Percentiles rank a stretch among this genome's conserved stretches.
Conservation (phyloP, 1,140 invertebrate genomes). For the Sinonovacula constricta region DNA sequence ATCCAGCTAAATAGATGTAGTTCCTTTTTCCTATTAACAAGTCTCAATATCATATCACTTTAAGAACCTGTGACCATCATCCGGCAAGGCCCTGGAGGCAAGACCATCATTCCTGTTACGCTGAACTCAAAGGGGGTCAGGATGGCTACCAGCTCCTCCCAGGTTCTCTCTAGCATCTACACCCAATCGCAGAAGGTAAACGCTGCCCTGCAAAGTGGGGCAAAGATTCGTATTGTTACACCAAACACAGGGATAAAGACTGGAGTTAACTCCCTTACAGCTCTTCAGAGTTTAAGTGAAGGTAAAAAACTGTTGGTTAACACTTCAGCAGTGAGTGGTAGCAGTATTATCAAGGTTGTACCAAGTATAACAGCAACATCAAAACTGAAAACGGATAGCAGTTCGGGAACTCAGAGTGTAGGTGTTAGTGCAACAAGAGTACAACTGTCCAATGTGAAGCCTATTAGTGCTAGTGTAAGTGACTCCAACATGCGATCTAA, state of each 20-base stretch:
- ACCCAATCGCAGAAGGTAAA: conserved; percentile 44
- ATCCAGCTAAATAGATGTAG: too few relatives aligned
- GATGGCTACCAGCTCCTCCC: neutral
- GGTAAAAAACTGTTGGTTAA: conserved; percentile 37
- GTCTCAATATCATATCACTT: too few relatives aligned
- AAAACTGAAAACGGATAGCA: neutral
- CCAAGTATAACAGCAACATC: neutral
- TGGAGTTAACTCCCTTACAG: conserved; percentile 41
- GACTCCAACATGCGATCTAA: neutral
- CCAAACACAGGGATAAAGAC: conserved; percentile 24
- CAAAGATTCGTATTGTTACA: conserved; percentile 41
- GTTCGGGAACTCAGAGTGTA: neutral
- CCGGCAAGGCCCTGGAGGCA: conserved; percentile 34
- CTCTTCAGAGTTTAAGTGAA: conserved; percentile 27
- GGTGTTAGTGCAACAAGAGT: neutral
- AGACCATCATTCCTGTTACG: conserved; percentile 44
- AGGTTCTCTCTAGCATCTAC: conserved; percentile 16
- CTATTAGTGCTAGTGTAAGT: neutral
- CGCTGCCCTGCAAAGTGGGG: neutral
- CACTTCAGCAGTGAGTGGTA: conserved; percentile 6
- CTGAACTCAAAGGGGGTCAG: neutral
- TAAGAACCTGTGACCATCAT: conserved; percentile 46
- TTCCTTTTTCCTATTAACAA: too few relatives aligned
- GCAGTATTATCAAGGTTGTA: conserved; percentile 16
- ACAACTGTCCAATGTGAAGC: too few relatives aligned